Conservation (phyloP, 2,113 vertebrate genomes). For the Petaurus breviceps region DNA sequence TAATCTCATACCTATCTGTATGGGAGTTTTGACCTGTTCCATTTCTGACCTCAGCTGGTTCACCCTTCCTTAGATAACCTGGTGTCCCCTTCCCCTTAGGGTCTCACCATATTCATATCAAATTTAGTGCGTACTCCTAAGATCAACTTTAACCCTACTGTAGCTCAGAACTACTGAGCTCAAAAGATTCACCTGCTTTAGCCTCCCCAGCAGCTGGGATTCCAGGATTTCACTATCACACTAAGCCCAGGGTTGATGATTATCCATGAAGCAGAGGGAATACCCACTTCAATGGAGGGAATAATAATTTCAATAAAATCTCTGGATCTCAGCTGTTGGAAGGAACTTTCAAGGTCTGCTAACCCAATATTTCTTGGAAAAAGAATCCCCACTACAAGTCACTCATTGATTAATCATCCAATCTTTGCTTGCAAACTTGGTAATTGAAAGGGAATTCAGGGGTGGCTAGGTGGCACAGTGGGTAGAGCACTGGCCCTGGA, state of each 20-base stretch:
- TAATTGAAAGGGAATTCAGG: background rate
- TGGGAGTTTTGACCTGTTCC: background rate
- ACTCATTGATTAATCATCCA: no score
- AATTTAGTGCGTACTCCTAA: background rate
- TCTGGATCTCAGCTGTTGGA: background rate
- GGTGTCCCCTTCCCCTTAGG: background rate
- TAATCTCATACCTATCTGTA: no score
- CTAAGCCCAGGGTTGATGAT: background rate
- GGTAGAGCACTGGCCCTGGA: no score
- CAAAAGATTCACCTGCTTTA: background rate
- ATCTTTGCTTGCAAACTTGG: background rate
- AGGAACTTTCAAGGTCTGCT: background rate
- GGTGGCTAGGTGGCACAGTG: no score
- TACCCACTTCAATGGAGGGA: background rate
- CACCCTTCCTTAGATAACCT: background rate
- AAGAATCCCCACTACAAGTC: background rate
- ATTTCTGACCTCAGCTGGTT: background rate
- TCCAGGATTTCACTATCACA: background rate
- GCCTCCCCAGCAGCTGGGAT: background rate
- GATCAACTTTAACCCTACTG: background rate
- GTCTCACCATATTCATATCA: background rate
- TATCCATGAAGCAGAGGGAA: background rate
- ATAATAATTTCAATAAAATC: background rate
- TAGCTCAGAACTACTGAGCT: background rate
- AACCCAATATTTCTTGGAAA: background rate